Base-by-base conservation (phyloP, 2,888 invertebrate species). In the Philopedon plagiatum region DNA sequence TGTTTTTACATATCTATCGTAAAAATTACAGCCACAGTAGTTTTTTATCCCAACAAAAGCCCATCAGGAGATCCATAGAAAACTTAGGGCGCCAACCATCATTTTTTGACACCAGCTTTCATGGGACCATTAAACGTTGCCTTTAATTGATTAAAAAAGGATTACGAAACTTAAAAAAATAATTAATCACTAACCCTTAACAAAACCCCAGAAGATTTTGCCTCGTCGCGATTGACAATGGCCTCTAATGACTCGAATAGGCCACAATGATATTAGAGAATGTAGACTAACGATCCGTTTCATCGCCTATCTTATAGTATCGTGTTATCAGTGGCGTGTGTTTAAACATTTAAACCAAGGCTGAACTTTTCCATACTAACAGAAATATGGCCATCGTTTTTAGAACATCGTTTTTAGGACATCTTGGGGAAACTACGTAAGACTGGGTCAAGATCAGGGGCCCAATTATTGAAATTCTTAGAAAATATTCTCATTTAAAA, bases 231-330 rank as follows among this genome's bases (percentile, higher is more conserved):
- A 60, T 54, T 74, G 75, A 84, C 83, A 84, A 84, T 83, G 79
- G 76, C 70, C 80, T 80, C 81, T 84, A 84, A 84, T 84, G 83
- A 83, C 79, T 83, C 82, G 82, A 82, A 81, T 77, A 81, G 79
- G 76, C 83, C 82, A 83, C 82, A 83, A 82, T 82, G 83, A 81
- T 79, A 78, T 78, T 81, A 80, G 80, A 83, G 83, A 83, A 83
- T 83, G 82, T 80, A 81, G 83, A 82, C 83, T 84, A 84, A 84
- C 83, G 84, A 84, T 83, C 82, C 84, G 78, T 84, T 83, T 84
- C 83, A 84, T 84, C 82, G 81, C 80, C 81, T 80, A 80, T 81
- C 78, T 77, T 78, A 75, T 34, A 13, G 37, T 58, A 26, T 18
- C 46, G 7, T 18, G 11, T 23, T 21, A 49, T 62, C 49, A 62